Evolutionary conservation across 2,888 invertebrate genomes (phyloP).

Genomic region (Tinea trinotella): DNA sequence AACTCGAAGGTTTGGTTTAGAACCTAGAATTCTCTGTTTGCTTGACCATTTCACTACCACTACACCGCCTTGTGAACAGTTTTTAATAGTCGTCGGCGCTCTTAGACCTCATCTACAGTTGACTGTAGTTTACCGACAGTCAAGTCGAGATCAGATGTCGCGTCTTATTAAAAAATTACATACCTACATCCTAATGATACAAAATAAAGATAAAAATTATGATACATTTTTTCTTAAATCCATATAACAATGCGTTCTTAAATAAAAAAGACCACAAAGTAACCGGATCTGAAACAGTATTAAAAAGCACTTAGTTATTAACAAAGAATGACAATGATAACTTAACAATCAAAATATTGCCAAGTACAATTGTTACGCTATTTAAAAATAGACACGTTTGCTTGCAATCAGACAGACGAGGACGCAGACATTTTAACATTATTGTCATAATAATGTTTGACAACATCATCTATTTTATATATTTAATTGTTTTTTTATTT

Average conservation of each 20-base stretch:
- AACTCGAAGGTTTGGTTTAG: too few relatives aligned
- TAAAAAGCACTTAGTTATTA: slow-evolving; percentile 1
- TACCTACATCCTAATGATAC: too few relatives aligned
- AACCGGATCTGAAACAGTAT: slow-evolving; percentile 1
- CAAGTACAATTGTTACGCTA: slow-evolving; percentile 4
- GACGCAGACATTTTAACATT: neutral
- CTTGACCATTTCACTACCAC: too few relatives aligned
- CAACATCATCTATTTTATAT: neutral
- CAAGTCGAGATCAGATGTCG: too few relatives aligned
- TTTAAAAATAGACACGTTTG: neutral
- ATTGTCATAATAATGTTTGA: neutral
- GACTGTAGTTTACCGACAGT: too few relatives aligned
- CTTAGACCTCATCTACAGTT: too few relatives aligned
- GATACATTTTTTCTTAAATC: neutral
- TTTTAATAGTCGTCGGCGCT: too few relatives aligned
- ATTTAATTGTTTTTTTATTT: too few relatives aligned
- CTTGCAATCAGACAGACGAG: slow-evolving; percentile 8
- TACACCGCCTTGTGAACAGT: too few relatives aligned
- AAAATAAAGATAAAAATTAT: neutral
- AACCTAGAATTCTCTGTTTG: too few relatives aligned
- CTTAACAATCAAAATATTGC: slow-evolving; percentile 15
- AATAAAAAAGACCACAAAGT: neutral
- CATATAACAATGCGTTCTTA: neutral
- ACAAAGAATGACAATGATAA: neutral
- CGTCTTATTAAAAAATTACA: too few relatives aligned